Base-by-base conservation (phyloP, 2,113 vertebrate species). In the Corapipo altera region DNA sequence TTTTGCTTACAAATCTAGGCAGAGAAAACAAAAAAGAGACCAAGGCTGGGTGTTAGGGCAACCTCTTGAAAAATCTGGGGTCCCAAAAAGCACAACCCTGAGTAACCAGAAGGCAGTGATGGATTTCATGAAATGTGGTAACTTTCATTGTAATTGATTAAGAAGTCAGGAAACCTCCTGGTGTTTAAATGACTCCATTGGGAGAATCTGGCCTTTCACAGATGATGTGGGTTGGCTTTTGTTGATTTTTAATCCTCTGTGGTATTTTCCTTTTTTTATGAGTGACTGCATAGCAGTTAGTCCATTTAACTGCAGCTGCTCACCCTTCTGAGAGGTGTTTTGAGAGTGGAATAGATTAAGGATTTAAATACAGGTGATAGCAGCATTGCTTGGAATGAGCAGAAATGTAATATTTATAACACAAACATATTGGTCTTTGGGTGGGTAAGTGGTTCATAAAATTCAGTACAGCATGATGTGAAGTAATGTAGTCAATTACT, bases 381-480 rank as follows among this genome's bases (percentile, higher is more conserved):
- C 88, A 93, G 57, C 82, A 48, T 78, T 95, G 55, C 90, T 82
- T 88, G 88, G 58, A 94, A 91, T 65, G 88, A 88, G 75, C 49
- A 94, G 85, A 94, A 95, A 72, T 91, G 80, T 86, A 93, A 89
- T 95, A 88, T 95, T 97, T 97, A 93, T 95, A 67, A 96, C 84
- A 91, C 79, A 89, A 91, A 74, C 35, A 95, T 88, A 59, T 94
- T 97, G 82, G 95, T 55, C 90, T 85, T 95, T 94, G 41, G 76
- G 74, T 91, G 83, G 55, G 80, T 92, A 94, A 96, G 78, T 49
- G 80, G 71, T 94, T 92, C 86, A 91, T 95, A 97, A 97, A 96
- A 95, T 95, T 43, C 88, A 95, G 61, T 86, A 72, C 77, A 94
- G 92, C 87, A 95, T 94, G 94, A 96, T 94, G 67, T 65, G 6